Conservation (phyloP, 1,140 invertebrate species). For the Bombus breviceps region DNA sequence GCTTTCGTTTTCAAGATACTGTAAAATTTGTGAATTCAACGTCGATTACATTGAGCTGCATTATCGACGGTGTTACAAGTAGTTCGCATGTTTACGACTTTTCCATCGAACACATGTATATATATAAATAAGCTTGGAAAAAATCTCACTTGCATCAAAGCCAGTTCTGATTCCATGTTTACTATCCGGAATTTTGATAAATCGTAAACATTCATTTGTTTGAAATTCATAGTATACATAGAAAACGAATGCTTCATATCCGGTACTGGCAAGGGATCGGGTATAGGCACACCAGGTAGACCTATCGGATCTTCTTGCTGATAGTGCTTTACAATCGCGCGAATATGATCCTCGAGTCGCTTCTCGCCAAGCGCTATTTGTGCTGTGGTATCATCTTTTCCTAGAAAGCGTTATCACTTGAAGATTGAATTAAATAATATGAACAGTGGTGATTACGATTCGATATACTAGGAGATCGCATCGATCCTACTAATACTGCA, state of each 20-base stretch:
- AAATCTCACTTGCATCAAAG: constrained; percentile 85
- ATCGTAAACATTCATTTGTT: constrained; percentile 88
- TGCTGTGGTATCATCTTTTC: constrained; percentile 43
- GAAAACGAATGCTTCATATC: constrained; percentile 89
- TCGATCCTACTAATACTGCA: not conserved
- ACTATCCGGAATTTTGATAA: constrained; percentile 91
- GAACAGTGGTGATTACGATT: not conserved
- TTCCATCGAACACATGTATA: not conserved
- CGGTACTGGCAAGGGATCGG: constrained; percentile 91
- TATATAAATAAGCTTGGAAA: not conserved
- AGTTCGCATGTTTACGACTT: not conserved
- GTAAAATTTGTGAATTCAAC: not conserved
- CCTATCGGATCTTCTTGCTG: constrained; percentile 91
- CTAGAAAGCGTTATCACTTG: not conserved
- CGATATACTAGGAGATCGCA: not conserved
- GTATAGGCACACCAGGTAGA: constrained; percentile 88
- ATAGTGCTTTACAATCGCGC: constrained; percentile 90
- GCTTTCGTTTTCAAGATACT: not conserved
- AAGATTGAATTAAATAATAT: not conserved
- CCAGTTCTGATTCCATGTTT: constrained; percentile 86
- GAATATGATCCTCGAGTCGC: constrained; percentile 87
- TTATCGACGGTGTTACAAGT: not conserved
- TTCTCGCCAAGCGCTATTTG: constrained; percentile 84
- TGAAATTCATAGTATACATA: constrained; percentile 88
- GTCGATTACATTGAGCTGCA: not conserved